phyloP scores from a whole-genome alignment of 2,888 invertebrate genomes.

The Callyntrura guangdongensis region DNA sequence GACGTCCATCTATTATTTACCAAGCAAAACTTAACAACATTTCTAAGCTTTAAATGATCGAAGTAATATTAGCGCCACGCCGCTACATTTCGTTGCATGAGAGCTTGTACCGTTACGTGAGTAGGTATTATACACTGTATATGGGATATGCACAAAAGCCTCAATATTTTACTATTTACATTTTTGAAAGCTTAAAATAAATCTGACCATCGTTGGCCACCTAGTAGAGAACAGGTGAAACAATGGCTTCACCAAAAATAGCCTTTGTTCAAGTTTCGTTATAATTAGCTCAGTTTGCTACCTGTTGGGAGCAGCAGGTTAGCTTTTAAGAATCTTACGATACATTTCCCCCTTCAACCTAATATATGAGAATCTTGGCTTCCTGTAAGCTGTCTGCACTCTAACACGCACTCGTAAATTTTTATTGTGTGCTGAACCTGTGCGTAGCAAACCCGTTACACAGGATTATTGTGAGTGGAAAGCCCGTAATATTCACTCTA shows the following conservation, averaged over 20 bases:
- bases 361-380: no score
- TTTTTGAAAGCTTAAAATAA: conserved; percentile 21
- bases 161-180: not conserved
- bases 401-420: not conserved
- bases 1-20: conserved; percentile 32
- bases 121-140: not conserved
- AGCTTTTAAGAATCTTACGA: not conserved
- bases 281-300: conserved; percentile 60
- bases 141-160: no score
- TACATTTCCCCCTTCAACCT: no score
- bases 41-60: not conserved
- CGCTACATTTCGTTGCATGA: not conserved
- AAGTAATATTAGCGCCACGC: not conserved
- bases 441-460: no score
- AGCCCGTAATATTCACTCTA: no score
- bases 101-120: not conserved
- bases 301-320: conserved; percentile 65
- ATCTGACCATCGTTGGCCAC: conserved; percentile 73
- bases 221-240: conserved; percentile 54
- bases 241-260: conserved; percentile 54
- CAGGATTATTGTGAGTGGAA: no score
- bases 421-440: not conserved
- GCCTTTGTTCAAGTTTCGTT: conserved; percentile 59
- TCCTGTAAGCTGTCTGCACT: no score
- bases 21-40: not conserved